Conservation (phyloP, 2,113 vertebrate species). For the Rhinopomastus cyanomelas region DNA sequence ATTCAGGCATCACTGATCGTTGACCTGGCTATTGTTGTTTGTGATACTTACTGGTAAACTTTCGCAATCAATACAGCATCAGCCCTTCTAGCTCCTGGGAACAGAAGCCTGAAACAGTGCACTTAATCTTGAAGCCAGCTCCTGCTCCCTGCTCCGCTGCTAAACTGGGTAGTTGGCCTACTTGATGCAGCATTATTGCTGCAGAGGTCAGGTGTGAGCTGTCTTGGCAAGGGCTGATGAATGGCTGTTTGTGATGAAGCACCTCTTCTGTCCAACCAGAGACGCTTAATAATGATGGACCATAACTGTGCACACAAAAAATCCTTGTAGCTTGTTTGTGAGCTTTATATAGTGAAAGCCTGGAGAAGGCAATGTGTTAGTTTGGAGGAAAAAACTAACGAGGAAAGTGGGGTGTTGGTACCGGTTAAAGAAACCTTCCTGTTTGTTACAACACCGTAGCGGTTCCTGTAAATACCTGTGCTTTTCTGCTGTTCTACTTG, state of each 20-base stretch:
- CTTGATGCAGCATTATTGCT: conserved; percentile 97
- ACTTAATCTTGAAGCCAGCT: conserved; percentile 95
- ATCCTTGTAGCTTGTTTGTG: conserved; percentile 58
- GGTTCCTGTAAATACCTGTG: rapidly evolving
- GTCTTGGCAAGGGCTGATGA: conserved; percentile 86
- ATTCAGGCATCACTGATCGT: conserved; percentile 87
- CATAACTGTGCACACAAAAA: conserved; percentile 81
- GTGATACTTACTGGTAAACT: conserved; percentile 97
- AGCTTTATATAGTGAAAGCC: conserved; percentile 20
- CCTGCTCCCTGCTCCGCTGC: conserved; percentile 92
- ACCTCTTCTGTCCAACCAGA: conserved; percentile 86
- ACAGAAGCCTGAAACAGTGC: conserved; percentile 87
- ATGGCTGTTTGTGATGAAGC: conserved; percentile 90
- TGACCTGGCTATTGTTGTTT: conserved; percentile 97
- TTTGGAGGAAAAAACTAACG: background rate
- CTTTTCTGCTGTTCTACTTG: background rate
- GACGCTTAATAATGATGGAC: conserved; percentile 94
- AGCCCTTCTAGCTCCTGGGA: conserved; percentile 91
- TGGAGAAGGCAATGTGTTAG: background rate
- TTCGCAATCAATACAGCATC: conserved; percentile 96
- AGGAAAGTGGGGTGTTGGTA: background rate
- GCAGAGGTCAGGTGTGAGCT: conserved; percentile 95
- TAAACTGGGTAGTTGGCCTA: conserved; percentile 96
- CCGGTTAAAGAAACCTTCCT: background rate
- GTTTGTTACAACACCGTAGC: background rate